Percentiles rank a stretch among this genome's conserved stretches.
Conservation (phyloP, 2,888 invertebrate species). For the Cephalotes varians region DNA sequence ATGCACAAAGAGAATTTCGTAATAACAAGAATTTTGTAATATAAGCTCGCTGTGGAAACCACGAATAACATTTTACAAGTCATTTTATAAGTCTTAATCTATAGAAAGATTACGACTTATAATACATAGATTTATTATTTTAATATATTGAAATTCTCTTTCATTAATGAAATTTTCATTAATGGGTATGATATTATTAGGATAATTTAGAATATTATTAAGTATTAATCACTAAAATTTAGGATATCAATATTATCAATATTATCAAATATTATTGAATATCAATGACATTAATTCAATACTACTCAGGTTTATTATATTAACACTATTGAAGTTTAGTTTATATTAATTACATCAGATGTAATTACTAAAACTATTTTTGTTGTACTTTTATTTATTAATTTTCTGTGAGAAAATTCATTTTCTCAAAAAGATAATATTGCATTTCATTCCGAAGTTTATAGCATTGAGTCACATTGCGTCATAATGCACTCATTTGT, state of each 20-base stretch:
- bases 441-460: neutral
- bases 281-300: conserved; percentile 9
- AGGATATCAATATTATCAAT: neutral
- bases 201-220: neutral
- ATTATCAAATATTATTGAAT: conserved; percentile 4
- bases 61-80: neutral
- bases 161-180: conserved; percentile 4
- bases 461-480: neutral
- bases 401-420: neutral
- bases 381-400: neutral
- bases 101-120: neutral
- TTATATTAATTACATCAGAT: neutral
- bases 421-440: neutral
- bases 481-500: neutral
- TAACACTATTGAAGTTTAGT: neutral
- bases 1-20: conserved; percentile 2
- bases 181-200: neutral
- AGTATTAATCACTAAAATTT: conserved; percentile 1
- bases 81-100: neutral
- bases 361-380: neutral
- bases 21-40: no score
- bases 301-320: neutral
- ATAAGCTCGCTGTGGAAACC: neutral
- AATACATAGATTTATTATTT: neutral
- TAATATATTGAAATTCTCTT: neutral